Evolutionary conservation across 2,113 vertebrate species (phyloP).

Genomic region (Syngnathus scovelli): DNA sequence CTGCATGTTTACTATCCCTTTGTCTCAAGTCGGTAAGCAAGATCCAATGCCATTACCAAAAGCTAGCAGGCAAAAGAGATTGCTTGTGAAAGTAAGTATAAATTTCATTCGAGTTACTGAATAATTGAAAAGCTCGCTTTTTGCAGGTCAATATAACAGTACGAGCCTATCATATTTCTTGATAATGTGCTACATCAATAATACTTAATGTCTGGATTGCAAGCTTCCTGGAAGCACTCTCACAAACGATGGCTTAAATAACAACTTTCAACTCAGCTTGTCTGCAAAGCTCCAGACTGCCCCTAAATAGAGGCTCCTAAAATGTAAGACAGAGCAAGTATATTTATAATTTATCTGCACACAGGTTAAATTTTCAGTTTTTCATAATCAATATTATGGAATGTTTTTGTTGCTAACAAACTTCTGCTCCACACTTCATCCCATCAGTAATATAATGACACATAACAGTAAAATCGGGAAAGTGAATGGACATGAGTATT

Average conservation of each 20-base stretch:
- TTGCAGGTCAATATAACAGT: slow-evolving; percentile 29
- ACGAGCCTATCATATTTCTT: slow-evolving; percentile 16
- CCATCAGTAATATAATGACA: too few species aligned
- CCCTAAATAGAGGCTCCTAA: too few species aligned
- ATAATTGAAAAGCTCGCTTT: slow-evolving; percentile 44
- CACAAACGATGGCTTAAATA: slow-evolving; percentile 35
- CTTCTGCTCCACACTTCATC: too few species aligned
- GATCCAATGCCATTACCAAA: background rate
- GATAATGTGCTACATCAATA: slow-evolving; percentile 17
- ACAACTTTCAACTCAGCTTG: slow-evolving; percentile 10
- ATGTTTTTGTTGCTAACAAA: too few species aligned
- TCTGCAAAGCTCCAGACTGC: background rate
- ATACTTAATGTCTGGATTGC: slow-evolving; percentile 32
- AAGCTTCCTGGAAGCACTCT: slow-evolving; percentile 39
- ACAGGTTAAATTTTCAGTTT: too few species aligned
- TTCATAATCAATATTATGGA: too few species aligned
- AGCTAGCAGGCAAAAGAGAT: background rate
- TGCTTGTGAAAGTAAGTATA: background rate
- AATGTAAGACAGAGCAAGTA: too few species aligned
- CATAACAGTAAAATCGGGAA: too few species aligned
- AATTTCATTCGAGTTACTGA: background rate
- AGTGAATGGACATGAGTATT: too few species aligned
- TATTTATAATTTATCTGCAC: too few species aligned
- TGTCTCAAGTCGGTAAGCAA: background rate
- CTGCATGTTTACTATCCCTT: background rate